A percentile compares a stretch with the other conserved stretches of the same genome.
Evolutionary conservation across 2,113 vertebrate genomes (phyloP).

Genomic region (Gulo gulo): DNA sequence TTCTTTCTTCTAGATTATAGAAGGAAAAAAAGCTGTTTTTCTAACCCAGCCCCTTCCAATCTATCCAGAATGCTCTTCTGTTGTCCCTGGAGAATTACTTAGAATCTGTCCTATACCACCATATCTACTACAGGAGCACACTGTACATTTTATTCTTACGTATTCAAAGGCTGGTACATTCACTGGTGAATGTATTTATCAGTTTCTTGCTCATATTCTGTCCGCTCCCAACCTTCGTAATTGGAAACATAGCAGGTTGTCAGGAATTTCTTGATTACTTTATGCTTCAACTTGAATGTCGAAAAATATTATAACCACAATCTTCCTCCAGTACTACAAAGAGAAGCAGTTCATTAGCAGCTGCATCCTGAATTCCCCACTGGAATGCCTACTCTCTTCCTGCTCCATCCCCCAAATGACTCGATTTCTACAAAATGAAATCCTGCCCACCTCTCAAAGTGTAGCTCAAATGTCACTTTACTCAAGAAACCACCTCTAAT

Average conservation of each 20-base stretch:
- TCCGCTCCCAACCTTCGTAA: background rate
- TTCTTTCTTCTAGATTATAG: background rate
- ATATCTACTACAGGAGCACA: background rate
- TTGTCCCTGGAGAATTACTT: background rate
- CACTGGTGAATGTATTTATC: background rate
- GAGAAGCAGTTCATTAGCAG: background rate
- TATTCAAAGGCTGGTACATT: background rate
- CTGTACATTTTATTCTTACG: background rate
- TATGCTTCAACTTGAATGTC: background rate
- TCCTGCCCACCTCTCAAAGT: background rate
- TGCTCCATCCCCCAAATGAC: background rate
- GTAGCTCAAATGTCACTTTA: background rate
- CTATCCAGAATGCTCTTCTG: background rate
- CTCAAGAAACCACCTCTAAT: background rate
- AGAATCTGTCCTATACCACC: background rate
- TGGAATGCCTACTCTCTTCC: background rate
- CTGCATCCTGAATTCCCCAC: background rate
- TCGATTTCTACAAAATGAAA: constrained; percentile 13
- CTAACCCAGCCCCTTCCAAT: background rate
- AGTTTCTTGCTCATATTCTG: background rate
- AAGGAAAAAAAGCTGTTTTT: background rate
- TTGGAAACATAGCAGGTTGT: background rate
- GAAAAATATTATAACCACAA: background rate
- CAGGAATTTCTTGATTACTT: constrained; percentile 30
- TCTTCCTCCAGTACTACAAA: background rate